These are phyloP conservation scores for Caerostris darwini DNA, from an alignment of 1,140 invertebrate genomes.

Conservation along the genomic window DNA sequence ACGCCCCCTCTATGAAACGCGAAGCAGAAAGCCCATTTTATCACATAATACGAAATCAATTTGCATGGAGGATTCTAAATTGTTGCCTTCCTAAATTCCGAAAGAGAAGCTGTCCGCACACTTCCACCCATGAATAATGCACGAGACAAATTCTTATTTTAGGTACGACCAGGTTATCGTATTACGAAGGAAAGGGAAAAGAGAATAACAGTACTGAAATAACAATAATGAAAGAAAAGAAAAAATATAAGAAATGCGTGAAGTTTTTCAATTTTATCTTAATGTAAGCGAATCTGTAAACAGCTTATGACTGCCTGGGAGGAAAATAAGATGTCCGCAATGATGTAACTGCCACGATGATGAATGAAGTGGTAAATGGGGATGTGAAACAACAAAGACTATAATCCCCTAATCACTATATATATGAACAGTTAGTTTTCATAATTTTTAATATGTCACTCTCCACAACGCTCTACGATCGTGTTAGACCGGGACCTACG, in stretches of 20 bases:
- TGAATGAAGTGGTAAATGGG: no score
- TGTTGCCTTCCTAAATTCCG: constrained; percentile 28
- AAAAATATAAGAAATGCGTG: constrained; percentile 14
- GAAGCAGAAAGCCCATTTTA: constrained; percentile 23
- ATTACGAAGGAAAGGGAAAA: background rate
- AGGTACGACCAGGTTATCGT: constrained; percentile 37
- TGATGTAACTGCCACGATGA: no score
- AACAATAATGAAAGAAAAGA: background rate
- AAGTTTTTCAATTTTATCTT: constrained; percentile 40
- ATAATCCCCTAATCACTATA: no score
- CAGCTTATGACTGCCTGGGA: background rate
- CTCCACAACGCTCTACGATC: no score
- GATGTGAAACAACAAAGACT: no score
- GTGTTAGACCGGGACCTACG: no score
- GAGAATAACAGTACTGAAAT: background rate
- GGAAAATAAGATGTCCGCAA: constrained; percentile 34
- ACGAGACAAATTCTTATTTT: constrained; percentile 55
- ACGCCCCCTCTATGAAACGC: background rate
- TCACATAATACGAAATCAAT: constrained; percentile 57
- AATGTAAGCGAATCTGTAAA: constrained; percentile 5
- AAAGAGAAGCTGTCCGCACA: constrained; percentile 49
- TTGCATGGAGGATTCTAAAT: constrained; percentile 47
- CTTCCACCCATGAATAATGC: constrained; percentile 53
- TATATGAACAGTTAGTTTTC: no score
- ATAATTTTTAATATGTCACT: no score